Percentiles rank a stretch among this genome's conserved stretches.
These are phyloP conservation scores for Thaumatotibia leucotreta DNA, from an alignment of 1,140 invertebrate genomes.

Conservation along the genomic window DNA sequence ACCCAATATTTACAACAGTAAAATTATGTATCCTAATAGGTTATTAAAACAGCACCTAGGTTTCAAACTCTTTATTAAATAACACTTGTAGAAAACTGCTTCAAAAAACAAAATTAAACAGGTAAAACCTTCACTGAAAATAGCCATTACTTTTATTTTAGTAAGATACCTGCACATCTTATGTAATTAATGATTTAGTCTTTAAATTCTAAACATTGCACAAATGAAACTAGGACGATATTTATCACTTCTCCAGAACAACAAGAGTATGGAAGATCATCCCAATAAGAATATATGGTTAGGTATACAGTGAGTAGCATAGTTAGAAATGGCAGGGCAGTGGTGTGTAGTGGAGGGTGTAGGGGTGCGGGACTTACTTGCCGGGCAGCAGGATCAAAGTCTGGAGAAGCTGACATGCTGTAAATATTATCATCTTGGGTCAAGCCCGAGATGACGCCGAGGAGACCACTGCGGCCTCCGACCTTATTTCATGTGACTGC, in stretches of 20 bases:
- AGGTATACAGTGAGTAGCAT: neutral
- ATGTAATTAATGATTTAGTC: neutral
- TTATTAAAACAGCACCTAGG: neutral
- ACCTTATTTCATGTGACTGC: slow-evolving; percentile 69
- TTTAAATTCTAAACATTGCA: neutral
- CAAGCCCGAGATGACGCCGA: slow-evolving; percentile 65
- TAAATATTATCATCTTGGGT: slow-evolving; percentile 75
- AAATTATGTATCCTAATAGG: neutral
- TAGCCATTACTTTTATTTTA: neutral
- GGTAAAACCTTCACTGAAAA: neutral
- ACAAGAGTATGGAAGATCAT: neutral
- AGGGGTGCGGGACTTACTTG: slow-evolving; percentile 58
- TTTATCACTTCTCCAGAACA: neutral
- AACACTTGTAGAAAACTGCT: neutral
- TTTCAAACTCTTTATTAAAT: slow-evolving; percentile 1
- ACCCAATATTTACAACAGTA: neutral
- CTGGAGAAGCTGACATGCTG: slow-evolving; percentile 75
- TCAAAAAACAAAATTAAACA: neutral
- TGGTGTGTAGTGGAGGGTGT: neutral
- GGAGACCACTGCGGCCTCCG: slow-evolving; percentile 62
- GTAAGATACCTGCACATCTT: neutral
- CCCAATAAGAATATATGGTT: neutral
- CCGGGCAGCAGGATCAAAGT: slow-evolving; percentile 71
- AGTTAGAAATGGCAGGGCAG: neutral
- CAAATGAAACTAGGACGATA: neutral